Evolutionary conservation across 2,113 vertebrate genomes (phyloP).

Genomic region (Epinephelus cyanopodus): DNA sequence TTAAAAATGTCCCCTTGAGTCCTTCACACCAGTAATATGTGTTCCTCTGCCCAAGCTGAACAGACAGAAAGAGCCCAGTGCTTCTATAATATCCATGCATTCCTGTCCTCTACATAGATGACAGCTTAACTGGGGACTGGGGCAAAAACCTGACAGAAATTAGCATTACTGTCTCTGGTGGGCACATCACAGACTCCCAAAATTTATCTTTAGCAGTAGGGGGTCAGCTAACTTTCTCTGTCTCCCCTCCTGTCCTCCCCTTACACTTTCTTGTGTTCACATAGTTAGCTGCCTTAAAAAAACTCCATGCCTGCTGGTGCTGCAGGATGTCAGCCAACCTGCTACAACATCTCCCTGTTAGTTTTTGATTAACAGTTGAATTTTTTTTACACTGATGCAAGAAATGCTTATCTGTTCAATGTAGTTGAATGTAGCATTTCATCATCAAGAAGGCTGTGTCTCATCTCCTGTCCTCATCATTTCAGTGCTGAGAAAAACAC

Average conservation of each 20-base stretch:
- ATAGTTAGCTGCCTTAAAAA: slow-evolving; percentile 10
- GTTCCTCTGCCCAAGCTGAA: slow-evolving; percentile 4
- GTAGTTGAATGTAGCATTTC: not conserved
- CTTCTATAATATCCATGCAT: slow-evolving; percentile 20
- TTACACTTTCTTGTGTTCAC: slow-evolving; percentile 2
- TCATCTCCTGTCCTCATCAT: not conserved
- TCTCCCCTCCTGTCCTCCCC: not conserved
- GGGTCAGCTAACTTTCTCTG: not conserved
- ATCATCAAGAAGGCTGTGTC: not conserved
- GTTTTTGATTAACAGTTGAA: slow-evolving; percentile 10
- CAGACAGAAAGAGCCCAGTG: not conserved
- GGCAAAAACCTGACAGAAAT: slow-evolving; percentile 1
- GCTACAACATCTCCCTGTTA: slow-evolving; percentile 7
- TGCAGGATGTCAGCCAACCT: slow-evolving; percentile 24
- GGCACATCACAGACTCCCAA: not conserved
- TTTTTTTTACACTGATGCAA: slow-evolving; percentile 16
- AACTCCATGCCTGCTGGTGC: not conserved
- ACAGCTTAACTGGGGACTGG: slow-evolving; percentile 14
- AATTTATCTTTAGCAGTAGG: not conserved
- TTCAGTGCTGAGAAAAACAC: not conserved
- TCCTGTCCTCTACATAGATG: slow-evolving; percentile 2
- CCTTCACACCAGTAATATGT: slow-evolving; percentile 37
- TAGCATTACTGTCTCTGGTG: slow-evolving; percentile 3
- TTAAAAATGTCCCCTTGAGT: slow-evolving; percentile 46
- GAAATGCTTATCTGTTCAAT: not conserved